A percentile compares a stretch with the other conserved stretches of the same genome.
phyloP scores from a whole-genome alignment of 2,797 vertebrate species.

The Poeciliopsis paucimaculata region DNA sequence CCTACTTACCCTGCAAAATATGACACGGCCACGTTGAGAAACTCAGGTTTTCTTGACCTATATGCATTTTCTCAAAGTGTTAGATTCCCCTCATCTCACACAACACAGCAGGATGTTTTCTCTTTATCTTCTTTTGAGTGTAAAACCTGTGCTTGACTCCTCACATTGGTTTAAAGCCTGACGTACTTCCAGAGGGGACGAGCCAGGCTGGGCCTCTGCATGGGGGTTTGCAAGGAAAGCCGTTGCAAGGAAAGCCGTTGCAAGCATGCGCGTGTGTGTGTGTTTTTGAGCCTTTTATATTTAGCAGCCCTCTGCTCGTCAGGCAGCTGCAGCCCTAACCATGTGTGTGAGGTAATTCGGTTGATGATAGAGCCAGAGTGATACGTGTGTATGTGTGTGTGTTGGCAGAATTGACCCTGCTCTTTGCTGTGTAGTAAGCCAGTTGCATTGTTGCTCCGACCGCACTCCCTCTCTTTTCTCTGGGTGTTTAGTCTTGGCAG shows the following conservation, averaged over 20 bases:
- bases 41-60: background rate
- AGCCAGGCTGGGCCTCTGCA: conserved; percentile 48
- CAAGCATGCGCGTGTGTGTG: conserved; percentile 26
- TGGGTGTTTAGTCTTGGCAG: conserved; percentile 71
- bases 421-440: conserved; percentile 53
- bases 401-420: conserved; percentile 48
- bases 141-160: conserved; percentile 34
- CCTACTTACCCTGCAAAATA: conserved; percentile 9
- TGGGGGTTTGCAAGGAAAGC: conserved; percentile 34
- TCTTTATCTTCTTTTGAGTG: conserved; percentile 13
- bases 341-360: conserved; percentile 61
- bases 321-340: conserved; percentile 60
- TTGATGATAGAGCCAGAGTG: conserved; percentile 57
- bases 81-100: conserved; percentile 17
- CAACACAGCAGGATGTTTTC: conserved; percentile 42
- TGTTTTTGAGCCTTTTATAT: conserved; percentile 59
- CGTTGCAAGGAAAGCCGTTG: background rate
- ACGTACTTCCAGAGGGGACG: conserved; percentile 53
- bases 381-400: conserved; percentile 18
- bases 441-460: conserved; percentile 47
- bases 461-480: conserved; percentile 29
- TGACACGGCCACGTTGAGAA: background rate
- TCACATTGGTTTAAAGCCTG: conserved; percentile 45
- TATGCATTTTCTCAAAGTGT: conserved; percentile 11
- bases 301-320: conserved; percentile 58